These are phyloP conservation scores for Cryptotis parvus DNA, from an alignment of 2,113 vertebrate genomes.

Conservation along the genomic window DNA sequence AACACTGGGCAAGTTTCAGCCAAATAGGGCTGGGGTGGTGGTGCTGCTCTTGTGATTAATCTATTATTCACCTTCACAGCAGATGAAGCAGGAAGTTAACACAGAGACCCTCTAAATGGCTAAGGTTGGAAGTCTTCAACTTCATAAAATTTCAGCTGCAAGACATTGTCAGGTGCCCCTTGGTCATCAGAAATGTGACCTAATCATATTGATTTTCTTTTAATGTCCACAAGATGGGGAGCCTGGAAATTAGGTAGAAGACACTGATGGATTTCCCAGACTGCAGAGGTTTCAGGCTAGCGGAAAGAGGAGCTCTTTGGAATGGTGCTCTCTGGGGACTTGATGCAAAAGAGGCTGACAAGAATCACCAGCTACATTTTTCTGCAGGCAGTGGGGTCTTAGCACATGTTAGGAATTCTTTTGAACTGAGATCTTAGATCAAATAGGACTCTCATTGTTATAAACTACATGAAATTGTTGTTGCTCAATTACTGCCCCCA, in stretches of 20 bases:
- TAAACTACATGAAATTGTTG: not conserved
- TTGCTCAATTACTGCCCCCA: not conserved
- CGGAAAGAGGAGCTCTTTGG: not conserved
- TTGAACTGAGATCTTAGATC: not conserved
- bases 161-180: slow-evolving; percentile 5
- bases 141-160: not conserved
- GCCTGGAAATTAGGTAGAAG: not conserved
- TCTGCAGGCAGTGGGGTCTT: not conserved
- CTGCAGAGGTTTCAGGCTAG: not conserved
- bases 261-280: not conserved
- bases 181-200: not conserved
- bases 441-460: not conserved
- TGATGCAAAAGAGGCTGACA: not conserved
- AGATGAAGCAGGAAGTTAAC: not conserved
- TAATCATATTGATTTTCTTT: slow-evolving; percentile 16
- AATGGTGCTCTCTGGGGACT: not conserved
- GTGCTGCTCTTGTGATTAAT: not conserved
- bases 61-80: not conserved
- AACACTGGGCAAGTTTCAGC: not conserved
- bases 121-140: not conserved
- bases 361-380: no score
- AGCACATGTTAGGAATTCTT: not conserved
- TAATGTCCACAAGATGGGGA: not conserved
- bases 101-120: not conserved
- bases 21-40: not conserved